These are phyloP conservation scores for Scaptomyza montana DNA, from an alignment of 1,140 invertebrate species.

Conservation along the genomic window DNA sequence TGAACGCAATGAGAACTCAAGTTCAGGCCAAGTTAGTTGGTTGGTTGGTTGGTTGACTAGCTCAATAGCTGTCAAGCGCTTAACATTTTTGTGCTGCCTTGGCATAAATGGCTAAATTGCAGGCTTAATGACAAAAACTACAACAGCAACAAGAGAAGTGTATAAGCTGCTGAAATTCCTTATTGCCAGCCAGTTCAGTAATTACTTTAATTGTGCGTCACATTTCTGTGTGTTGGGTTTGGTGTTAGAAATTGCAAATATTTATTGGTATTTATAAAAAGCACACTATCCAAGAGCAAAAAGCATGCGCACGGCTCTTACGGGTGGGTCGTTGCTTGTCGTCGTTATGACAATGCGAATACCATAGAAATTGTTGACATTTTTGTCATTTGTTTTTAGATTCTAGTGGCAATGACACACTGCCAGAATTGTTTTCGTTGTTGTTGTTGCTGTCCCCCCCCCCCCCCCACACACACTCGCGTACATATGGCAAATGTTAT, in stretches of 20 bases:
- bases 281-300: constrained; percentile 14
- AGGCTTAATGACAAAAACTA: constrained; percentile 54
- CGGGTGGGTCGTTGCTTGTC: constrained; percentile 17
- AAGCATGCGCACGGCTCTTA: constrained; percentile 23
- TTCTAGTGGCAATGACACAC: constrained; percentile 68
- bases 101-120: constrained; percentile 78
- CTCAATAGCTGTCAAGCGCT: constrained; percentile 41
- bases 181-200: constrained; percentile 49
- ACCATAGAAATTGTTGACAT: constrained; percentile 68
- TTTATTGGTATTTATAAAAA: constrained; percentile 52
- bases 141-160: constrained; percentile 10
- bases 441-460: too few species aligned
- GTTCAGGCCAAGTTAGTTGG: constrained; percentile 16
- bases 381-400: constrained; percentile 78
- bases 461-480: constrained; percentile 8
- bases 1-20: constrained; percentile 9
- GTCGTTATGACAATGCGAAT: constrained; percentile 51
- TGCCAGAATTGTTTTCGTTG: constrained; percentile 33
- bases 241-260: constrained; percentile 53
- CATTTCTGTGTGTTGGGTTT: constrained; percentile 59
- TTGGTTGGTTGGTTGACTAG: neutral
- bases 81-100: constrained; percentile 72
- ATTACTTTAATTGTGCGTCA: constrained; percentile 72
- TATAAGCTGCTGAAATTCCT: constrained; percentile 49
- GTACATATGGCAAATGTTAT: constrained; percentile 61